A percentile compares a stretch with the other conserved stretches of the same genome.
These are phyloP conservation scores for Hippocampus abdominalis DNA, from an alignment of 2,113 vertebrate genomes.

Conservation along the genomic window DNA sequence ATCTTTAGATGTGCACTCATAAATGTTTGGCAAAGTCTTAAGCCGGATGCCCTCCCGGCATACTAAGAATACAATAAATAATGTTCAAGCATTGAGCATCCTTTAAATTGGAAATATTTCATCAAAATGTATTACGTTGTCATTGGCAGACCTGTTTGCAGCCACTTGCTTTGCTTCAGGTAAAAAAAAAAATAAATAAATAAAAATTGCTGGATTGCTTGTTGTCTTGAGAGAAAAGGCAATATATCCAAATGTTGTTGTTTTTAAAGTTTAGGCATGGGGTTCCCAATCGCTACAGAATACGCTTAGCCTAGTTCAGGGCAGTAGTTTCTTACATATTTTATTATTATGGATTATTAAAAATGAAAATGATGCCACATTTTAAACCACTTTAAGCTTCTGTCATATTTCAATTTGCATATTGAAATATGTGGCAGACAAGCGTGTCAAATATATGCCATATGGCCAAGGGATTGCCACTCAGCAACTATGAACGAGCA, in stretches of 20 bases:
- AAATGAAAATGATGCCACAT: constrained; percentile 3
- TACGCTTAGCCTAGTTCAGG: background rate
- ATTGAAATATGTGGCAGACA: constrained; percentile 17
- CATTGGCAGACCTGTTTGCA: background rate
- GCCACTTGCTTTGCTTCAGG: background rate
- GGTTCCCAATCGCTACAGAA: background rate
- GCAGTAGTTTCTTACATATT: background rate
- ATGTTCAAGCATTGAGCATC: no score
- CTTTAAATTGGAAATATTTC: background rate
- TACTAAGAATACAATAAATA: no score
- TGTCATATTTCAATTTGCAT: constrained; percentile 3
- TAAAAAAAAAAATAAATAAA: background rate
- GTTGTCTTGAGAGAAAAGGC: background rate
- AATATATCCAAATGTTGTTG: background rate
- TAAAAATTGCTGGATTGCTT: background rate
- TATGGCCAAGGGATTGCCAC: constrained; percentile 6
- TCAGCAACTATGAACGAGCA: constrained; percentile 18
- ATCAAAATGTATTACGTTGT: background rate
- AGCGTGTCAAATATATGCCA: constrained; percentile 20
- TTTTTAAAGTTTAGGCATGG: background rate
- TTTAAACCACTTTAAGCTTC: constrained; percentile 2
- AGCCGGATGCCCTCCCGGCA: no score
- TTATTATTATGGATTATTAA: constrained; percentile 1
- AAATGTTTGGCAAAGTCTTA: no score
- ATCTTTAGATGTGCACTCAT: no score